Evolutionary conservation across 2,888 invertebrate genomes (phyloP), one percentile per base, ranked within the genome.

Genomic region (Ectobius pallidus): DNA sequence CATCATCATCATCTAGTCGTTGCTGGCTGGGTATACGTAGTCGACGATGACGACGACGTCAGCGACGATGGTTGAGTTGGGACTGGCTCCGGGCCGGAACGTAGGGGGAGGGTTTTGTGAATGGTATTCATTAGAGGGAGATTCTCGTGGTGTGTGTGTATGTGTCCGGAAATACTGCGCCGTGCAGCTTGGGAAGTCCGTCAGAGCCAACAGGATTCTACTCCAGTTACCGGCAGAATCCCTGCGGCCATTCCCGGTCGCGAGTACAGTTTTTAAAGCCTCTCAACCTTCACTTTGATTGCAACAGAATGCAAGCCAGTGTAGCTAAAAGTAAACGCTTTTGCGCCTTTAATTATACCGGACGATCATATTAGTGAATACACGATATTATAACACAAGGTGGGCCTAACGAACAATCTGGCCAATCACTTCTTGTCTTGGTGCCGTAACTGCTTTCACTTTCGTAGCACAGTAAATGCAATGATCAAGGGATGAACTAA

Each of bases 41-140:
- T 7, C n/a, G 25, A 1, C 14, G 14, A 2, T 3, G 16, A 30
- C 58, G 27, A 25, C 58, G 58, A 18, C 52, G 52, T 16, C 52
- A 25, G 20, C 25, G 52, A 52, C 52, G 52, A 9, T 25, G 52
- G 52, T 52, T n/a, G n/a, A n/a, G n/a, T 34, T 34, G 34, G 34
- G 34, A 58, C 58, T 16, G 58, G 27, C 25, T 58, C 58, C n/a
- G n/a, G 58, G 58, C 58, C 58, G 58, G 58, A 58, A 58, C 30
- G 18, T n/a, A n/a, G n/a, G n/a, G 58, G 58, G 32, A 30, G 32
- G 18, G n/a, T n/a, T n/a, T 46, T 27, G 27, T 71, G 71, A 71
- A 71, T 71, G 71, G 71, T 67, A 67, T 67, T 71, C 71, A 67
- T 71, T 71, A 71, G 71, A 49, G 49, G 67, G 65, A n/a, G n/a